A percentile compares a stretch with the other conserved stretches of the same genome.
phyloP scores from a whole-genome alignment of 2,888 invertebrate genomes.

The Caradrina clavipalpis region DNA sequence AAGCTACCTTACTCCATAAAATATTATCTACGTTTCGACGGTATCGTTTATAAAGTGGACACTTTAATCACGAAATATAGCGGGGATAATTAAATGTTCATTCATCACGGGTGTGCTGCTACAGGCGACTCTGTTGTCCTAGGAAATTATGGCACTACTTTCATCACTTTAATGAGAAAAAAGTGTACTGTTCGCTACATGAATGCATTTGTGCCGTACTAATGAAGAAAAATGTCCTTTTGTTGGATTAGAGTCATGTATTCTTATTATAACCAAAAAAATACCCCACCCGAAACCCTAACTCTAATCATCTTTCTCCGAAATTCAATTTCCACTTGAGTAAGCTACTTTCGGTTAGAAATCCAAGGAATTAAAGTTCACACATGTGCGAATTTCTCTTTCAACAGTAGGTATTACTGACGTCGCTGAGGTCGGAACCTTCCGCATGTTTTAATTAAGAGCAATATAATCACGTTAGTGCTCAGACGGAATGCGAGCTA shows the following conservation, averaged over 20 bases:
- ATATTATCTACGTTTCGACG: slow-evolving; percentile 59
- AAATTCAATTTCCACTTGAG: slow-evolving; percentile 25
- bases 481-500: slow-evolving; percentile 38
- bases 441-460: slow-evolving; percentile 47
- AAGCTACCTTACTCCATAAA: slow-evolving; percentile 67
- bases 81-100: slow-evolving; percentile 56
- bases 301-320: slow-evolving; percentile 26
- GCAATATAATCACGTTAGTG: slow-evolving; percentile 49
- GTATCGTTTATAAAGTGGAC: slow-evolving; percentile 58
- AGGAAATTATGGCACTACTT: slow-evolving; percentile 38
- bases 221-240: slow-evolving; percentile 4
- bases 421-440: slow-evolving; percentile 41
- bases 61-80: slow-evolving; percentile 61
- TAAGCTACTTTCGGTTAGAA: slow-evolving; percentile 39
- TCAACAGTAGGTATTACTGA: slow-evolving; percentile 10
- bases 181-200: slow-evolving; percentile 4
- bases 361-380: slow-evolving; percentile 55
- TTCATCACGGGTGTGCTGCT: slow-evolving; percentile 47
- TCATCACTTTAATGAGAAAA: slow-evolving; percentile 40
- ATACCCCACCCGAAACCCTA: background rate
- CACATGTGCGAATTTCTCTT: slow-evolving; percentile 49
- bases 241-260: background rate
- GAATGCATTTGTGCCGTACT: slow-evolving; percentile 8
- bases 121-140: slow-evolving; percentile 35
- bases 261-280: too few relatives aligned